Evolutionary conservation across 2,113 vertebrate genomes (phyloP).

Genomic region (Sphaerodactylus townsendi): DNA sequence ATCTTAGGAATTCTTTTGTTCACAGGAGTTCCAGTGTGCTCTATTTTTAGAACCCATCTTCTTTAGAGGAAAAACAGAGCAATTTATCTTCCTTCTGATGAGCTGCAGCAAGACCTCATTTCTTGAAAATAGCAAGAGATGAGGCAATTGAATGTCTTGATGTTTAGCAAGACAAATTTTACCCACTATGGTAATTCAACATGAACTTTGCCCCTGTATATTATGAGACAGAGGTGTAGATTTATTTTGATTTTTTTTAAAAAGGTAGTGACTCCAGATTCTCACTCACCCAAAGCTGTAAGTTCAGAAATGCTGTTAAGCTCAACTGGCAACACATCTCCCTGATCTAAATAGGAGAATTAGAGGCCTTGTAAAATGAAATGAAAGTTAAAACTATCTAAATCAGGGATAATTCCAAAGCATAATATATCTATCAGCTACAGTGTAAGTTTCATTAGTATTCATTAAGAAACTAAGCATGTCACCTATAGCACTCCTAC

Average conservation of each 20-base stretch:
- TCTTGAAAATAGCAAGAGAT: slow-evolving; percentile 47
- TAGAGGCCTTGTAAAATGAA: not conserved
- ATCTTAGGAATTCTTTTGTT: slow-evolving; percentile 54
- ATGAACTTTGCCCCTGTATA: not conserved
- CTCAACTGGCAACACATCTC: not conserved
- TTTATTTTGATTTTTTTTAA: not conserved
- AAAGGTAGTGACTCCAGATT: not conserved
- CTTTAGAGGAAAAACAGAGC: slow-evolving; percentile 56
- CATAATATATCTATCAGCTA: not conserved
- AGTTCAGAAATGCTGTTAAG: not conserved
- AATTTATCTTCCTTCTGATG: slow-evolving; percentile 59
- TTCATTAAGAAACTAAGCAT: not conserved
- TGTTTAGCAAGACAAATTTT: slow-evolving; percentile 13
- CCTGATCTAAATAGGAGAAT: fast-evolving
- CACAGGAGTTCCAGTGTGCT: not conserved
- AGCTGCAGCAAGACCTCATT: slow-evolving; percentile 30
- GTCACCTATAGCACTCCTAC: not conserved
- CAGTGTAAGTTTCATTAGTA: not conserved
- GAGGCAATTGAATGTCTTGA: slow-evolving; percentile 22
- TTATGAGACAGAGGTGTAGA: not conserved
- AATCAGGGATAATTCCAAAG: not conserved
- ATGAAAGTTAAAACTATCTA: not conserved
- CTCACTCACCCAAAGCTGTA: not conserved
- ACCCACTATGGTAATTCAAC: slow-evolving; percentile 42
- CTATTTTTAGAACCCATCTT: slow-evolving; percentile 63